Percentiles rank a stretch among this genome's conserved stretches.
Evolutionary conservation across 2,113 vertebrate species (phyloP).

Genomic region (human (Homo sapiens)): DNA sequence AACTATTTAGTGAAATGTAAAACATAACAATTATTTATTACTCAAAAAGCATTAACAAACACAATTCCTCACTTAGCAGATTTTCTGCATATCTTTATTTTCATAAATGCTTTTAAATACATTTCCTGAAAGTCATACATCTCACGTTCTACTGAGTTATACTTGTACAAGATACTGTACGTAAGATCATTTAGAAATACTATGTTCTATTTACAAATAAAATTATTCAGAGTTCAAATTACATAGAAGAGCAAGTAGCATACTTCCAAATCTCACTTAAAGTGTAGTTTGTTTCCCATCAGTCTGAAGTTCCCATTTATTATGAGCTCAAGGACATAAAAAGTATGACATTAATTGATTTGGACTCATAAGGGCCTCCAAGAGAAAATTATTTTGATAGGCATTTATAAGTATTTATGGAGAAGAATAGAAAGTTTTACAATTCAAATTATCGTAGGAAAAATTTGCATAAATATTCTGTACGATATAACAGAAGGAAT

Average conservation of each 20-base stretch:
- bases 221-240: neutral
- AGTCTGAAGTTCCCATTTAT: neutral
- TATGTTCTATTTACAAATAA: neutral
- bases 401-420: neutral
- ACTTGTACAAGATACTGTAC: neutral
- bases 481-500: neutral
- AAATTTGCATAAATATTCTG: neutral
- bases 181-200: neutral
- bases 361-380: neutral
- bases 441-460: neutral
- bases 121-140: constrained; percentile 4
- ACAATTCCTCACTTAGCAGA: neutral
- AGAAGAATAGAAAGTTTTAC: neutral
- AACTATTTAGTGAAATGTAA: neutral
- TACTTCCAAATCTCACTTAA: constrained; percentile 30
- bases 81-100: neutral
- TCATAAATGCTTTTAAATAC: neutral
- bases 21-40: neutral
- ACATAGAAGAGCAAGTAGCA: neutral
- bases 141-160: neutral
- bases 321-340: neutral
- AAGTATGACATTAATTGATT: neutral
- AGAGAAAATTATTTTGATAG: constrained; percentile 31
- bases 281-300: neutral
- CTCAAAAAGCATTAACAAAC: constrained; percentile 7